Evolutionary conservation across 2,797 vertebrate species (phyloP), one percentile per base, ranked within the genome.

Genomic region (Momotus momota): DNA sequence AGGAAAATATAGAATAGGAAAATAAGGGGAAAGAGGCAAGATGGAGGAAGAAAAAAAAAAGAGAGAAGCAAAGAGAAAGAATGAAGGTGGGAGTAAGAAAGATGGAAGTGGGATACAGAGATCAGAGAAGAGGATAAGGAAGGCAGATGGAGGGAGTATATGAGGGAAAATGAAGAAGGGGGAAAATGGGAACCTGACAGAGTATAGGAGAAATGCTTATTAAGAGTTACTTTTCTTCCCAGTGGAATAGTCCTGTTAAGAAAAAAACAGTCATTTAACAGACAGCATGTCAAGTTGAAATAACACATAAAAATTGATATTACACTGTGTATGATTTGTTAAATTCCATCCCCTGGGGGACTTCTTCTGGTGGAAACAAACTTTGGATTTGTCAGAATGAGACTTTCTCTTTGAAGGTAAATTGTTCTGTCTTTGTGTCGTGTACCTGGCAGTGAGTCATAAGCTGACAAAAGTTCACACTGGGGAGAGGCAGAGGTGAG

Each of bases 261-360:
- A 74, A 72, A 86, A 82, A 91, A 86, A 2, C 9, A 94, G 46
- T 64, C 23, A 57, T 90, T 71, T 92, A 92, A 83, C 26, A 95
- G 96, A 93, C 84, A 94, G 61, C 22, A 26, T 78, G 81, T 95
- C 94, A 96, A 33, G 57, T 87, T 90, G 91, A 90, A 93, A 60
- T 84, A 95, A 82, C 69, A 77, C 65, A 74, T 45, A 81, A 85
- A 91, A 96, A 91, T 94, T 96, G 95, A 85, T 83, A 94, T 81
- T 93, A 72, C 51, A 41, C 51, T 93, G 67, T 35, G 5, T 88
- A 79, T 55, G 33, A 90, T 90, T 94, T 95, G 64, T 91, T 85
- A 90, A 94, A 92, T 80, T 97, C 78, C 64, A 54, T 84, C 17
- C 94, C 82, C 73, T 64, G 22, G 80, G 86, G 94, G 84, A 29